These are phyloP conservation scores for Rhinella marina DNA, from an alignment of 2,797 vertebrate species.

Conservation along the genomic window DNA sequence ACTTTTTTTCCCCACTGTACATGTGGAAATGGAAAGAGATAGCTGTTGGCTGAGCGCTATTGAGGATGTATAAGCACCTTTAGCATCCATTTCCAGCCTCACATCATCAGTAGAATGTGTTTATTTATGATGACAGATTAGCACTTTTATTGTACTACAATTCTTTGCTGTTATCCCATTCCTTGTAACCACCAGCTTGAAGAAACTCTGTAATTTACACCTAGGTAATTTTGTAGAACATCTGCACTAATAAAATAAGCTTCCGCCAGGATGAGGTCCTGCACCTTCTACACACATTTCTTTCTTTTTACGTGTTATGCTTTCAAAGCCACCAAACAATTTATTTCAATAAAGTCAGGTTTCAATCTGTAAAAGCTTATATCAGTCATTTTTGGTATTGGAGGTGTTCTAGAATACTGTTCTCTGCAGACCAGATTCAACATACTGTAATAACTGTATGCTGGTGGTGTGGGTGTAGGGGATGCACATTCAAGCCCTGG, in stretches of 20 bases:
- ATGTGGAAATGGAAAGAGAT: no score
- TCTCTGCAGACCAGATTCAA: neutral
- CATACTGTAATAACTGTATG: neutral
- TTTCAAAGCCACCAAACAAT: slow-evolving; percentile 13
- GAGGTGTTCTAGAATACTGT: neutral
- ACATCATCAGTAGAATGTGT: neutral
- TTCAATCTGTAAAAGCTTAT: neutral
- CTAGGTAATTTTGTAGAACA: slow-evolving; percentile 28
- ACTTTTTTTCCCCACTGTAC: no score
- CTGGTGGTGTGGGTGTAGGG: no score
- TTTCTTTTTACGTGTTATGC: neutral
- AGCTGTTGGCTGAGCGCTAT: no score
- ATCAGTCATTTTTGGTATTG: neutral
- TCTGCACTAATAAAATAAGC: slow-evolving; percentile 43
- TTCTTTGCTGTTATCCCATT: neutral
- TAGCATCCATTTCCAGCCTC: neutral
- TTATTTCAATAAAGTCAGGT: neutral
- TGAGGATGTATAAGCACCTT: no score
- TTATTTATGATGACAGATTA: neutral
- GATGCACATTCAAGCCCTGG: neutral
- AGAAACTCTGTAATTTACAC: slow-evolving; percentile 28
- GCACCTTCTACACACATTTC: slow-evolving; percentile 24
- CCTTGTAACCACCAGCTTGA: neutral
- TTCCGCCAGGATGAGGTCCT: slow-evolving; percentile 27
- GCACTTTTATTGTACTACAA: slow-evolving; percentile 17